Evolutionary conservation across 2,888 invertebrate species (phyloP), one percentile per base, ranked within the genome.

Genomic region (Fragum whitleyi): DNA sequence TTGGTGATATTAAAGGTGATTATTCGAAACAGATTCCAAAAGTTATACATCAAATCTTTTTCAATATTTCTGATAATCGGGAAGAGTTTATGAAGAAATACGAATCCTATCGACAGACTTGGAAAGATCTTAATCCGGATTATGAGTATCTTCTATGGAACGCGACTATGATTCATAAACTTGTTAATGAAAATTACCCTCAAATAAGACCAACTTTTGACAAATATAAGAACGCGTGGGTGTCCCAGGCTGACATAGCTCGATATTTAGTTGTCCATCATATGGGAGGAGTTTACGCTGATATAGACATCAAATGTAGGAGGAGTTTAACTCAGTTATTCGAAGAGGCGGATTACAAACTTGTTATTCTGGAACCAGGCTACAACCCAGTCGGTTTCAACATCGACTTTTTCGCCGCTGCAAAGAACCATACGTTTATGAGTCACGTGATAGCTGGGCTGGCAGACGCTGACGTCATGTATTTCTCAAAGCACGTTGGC

Each of bases 61-160:
- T 77, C 36, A 77, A 77, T 28, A 62, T 57, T 7, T 77, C 77
- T 16, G 39, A 32, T 9, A 55, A 77, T 55, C 29, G 67, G 16
- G 16, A 65, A 2, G 72, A 67, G 21, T 77, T 72, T 55, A 65
- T 72, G 39, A 23, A 55, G 28, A 65, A 65, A 29, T 72, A 72
- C 21, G 55, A 67, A 23, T 65, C 72, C 11, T 72, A 77, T 21
- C 51, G 71, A n/a, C 26, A 72, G 9, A 36, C 77, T 2, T 77
- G 77, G 77, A 36, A n/a, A n/a, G 42, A 62, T 21, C 53, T 62
- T 32, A 77, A 77, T 47, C 77, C 77, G 7, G 77, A 65, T 21
- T 72, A 67, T 57, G 39, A 47, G 42, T 77, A 77, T 53, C 67
- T 77, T 19, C 28, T 77, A 14, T 77, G 77, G 77, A 77, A 77